Evolutionary conservation across 2,888 invertebrate species (phyloP).

Genomic region (Miltochrista miniata): DNA sequence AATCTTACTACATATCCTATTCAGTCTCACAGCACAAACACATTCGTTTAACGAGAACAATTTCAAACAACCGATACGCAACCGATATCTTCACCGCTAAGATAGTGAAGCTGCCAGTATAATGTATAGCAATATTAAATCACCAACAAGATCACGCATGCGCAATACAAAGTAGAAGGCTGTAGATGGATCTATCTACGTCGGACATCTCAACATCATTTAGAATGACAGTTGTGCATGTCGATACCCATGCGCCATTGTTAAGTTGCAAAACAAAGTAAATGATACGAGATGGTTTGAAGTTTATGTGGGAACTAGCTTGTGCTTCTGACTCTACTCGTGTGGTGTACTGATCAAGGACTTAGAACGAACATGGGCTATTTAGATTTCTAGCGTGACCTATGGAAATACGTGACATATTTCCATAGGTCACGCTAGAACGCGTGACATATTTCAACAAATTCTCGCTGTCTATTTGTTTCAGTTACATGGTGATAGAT

Average conservation of each 20-base stretch:
- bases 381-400: too few relatives aligned
- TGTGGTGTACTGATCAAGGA: too few relatives aligned
- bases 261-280: conserved; percentile 29
- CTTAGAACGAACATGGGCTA: too few relatives aligned
- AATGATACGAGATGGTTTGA: conserved; percentile 10
- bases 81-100: conserved; percentile 15
- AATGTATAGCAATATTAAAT: conserved; percentile 36
- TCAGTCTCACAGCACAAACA: background rate
- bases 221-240: conserved; percentile 47
- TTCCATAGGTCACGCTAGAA: too few relatives aligned
- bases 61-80: conserved; percentile 12
- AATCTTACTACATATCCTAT: background rate
- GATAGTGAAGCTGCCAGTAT: conserved; percentile 18
- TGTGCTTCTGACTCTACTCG: too few relatives aligned
- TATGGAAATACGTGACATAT: too few relatives aligned
- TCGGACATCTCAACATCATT: conserved; percentile 50
- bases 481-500: too few relatives aligned
- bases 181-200: conserved; percentile 52
- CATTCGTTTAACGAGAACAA: conserved; percentile 17
- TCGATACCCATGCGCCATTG: conserved; percentile 39
- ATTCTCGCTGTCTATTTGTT: too few relatives aligned
- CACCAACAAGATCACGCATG: conserved; percentile 35
- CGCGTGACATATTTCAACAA: too few relatives aligned
- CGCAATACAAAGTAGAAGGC: conserved; percentile 33
- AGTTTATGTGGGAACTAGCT: background rate